Evolutionary conservation across 2,113 vertebrate genomes (phyloP).

Genomic region (Hemiprocne comata): DNA sequence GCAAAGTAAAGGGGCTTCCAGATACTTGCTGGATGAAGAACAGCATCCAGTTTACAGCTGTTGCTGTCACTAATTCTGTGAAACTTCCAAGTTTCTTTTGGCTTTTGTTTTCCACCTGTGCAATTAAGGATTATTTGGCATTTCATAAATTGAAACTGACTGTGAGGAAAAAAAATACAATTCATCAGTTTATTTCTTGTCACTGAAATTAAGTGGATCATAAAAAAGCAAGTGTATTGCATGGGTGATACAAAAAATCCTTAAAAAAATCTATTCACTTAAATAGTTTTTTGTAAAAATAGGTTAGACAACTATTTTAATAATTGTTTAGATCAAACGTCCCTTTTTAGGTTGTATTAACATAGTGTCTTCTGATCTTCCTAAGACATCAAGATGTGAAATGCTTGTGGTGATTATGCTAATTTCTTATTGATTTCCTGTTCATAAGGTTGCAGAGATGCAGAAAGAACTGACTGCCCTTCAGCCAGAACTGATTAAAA

Average conservation of each 20-base stretch:
- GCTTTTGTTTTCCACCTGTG: background rate
- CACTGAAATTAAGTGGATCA: background rate
- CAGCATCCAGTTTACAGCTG: background rate
- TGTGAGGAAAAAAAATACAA: background rate
- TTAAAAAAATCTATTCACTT: background rate
- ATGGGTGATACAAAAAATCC: background rate
- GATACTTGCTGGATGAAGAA: background rate
- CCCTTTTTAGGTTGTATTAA: background rate
- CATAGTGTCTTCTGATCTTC: background rate
- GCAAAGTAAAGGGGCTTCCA: background rate
- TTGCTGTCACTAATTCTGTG: background rate
- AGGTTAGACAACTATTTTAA: background rate
- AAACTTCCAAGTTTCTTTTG: background rate
- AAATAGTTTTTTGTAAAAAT: background rate
- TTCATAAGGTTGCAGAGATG: conserved; percentile 87
- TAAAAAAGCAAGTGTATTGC: background rate
- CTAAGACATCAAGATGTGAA: background rate
- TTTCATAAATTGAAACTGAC: background rate
- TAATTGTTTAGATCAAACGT: background rate
- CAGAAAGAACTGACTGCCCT: conserved; percentile 89
- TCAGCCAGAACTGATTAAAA: conserved; percentile 88
- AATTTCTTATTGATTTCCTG: background rate
- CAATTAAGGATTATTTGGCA: background rate
- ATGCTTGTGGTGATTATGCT: background rate
- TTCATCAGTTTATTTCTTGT: background rate